Percentiles rank a stretch among this genome's conserved stretches.
Conservation (phyloP, 2,797 vertebrate genomes). For the Megalops cyprinoides region DNA sequence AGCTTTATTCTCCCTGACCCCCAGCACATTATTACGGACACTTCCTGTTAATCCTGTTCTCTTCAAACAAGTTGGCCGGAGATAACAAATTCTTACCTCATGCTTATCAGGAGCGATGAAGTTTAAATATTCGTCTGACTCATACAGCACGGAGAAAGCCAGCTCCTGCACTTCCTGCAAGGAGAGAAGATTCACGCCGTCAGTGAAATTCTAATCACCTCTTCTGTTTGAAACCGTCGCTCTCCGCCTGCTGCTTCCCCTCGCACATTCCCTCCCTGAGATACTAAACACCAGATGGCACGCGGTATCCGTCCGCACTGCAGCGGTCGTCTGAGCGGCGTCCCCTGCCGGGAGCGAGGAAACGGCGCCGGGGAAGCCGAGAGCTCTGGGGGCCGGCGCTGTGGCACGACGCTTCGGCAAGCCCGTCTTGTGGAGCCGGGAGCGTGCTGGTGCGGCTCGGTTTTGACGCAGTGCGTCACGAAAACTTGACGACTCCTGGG, state of each 20-base stretch:
- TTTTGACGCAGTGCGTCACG: constrained; percentile 9
- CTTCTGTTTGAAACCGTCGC: not conserved
- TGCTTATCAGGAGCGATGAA: constrained; percentile 98
- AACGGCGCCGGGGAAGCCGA: not conserved
- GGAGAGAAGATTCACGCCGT: constrained; percentile 22
- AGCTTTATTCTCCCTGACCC: no score
- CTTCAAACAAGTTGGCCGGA: not conserved
- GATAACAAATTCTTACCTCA: constrained; percentile 79
- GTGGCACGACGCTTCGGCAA: not conserved
- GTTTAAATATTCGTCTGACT: constrained; percentile 96
- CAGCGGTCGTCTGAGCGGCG: not conserved
- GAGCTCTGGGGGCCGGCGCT: not conserved
- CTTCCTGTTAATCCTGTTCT: not conserved
- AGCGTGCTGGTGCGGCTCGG: constrained; percentile 1
- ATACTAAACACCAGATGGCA: constrained; percentile 28
- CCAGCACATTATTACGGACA: not conserved
- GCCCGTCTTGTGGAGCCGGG: not conserved
- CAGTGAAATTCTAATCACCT: not conserved
- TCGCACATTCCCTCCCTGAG: not conserved
- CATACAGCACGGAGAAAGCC: constrained; percentile 96
- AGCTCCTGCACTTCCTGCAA: constrained; percentile 94
- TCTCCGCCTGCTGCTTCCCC: not conserved
- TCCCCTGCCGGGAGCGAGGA: not conserved
- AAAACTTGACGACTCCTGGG: not conserved
- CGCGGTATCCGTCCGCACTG: not conserved